Evolutionary conservation across 2,113 vertebrate genomes (phyloP), one percentile per base, ranked within the genome.

Genomic region (Sigmodon hispidus): DNA sequence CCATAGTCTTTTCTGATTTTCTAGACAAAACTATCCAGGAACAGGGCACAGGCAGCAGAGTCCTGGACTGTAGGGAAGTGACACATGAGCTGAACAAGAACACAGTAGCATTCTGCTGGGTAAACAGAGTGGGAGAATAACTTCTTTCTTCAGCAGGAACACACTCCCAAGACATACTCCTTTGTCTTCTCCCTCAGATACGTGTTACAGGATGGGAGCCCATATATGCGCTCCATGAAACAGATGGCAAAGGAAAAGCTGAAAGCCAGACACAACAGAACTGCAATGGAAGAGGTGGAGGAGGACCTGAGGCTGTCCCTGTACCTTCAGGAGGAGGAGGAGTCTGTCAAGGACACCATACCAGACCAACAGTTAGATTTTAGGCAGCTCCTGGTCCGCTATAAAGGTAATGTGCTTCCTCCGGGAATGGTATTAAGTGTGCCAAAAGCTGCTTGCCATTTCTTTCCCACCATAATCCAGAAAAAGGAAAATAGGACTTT

Each of bases 361-460:
- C 99, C 99, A 70, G 99, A 99, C 97, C 99, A 99, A 73, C 99
- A 99, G 96, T 98, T 99, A 95, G 98, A 98, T 93, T 98, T 99
- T 85, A 99, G 99, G 92, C 99, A 99, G 75, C 99, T 99, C 72
- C 94, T 98, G 0, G 29, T 98, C 87, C 97, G 99, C 97, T 99
- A 99, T 70, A 99, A 99, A 98, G 99, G 99, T 99, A 98, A 96
- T 31, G 7, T 85, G 43, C 77, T 76, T 88, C n/a, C 79, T 45
- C 29, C 22, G 92, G 40, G n/a, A 57, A 43, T 48, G 12, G 12
- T 34, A 13, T 1, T 19, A 45, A 3, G 24, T n/a, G 45, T 40
- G 63, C 55, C 52, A 59, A n/a, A 61, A 29, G 31, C 59, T 90
- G 57, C 72, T 63, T 70, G 45, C 50, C 6, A 55, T 67, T 50